Base-by-base conservation (phyloP, 2,797 vertebrate species). In the Tamandua tetradactyla region DNA sequence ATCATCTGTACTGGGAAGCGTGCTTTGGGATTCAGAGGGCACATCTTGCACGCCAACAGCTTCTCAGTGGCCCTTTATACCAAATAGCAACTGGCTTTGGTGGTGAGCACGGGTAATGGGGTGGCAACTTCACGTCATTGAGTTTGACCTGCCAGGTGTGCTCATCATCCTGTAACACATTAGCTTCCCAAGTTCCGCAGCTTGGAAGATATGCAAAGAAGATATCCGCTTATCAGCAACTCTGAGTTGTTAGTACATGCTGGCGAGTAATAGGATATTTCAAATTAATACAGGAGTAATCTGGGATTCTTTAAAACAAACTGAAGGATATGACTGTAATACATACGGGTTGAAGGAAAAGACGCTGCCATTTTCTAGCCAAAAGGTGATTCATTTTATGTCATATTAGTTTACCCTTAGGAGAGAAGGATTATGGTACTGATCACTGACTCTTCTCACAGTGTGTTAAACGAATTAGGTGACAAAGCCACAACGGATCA, bases 101-200 rank as follows among this genome's bases (percentile, higher is more conserved):
- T 91, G 85, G 79, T 71, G 64, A 93, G 93, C 93, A 42, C 52
- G 91, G 94, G 76, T 95, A 95, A 89, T 89, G 94, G 89, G 92
- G 76, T 96, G 93, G 94, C 30, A 89, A 91, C 27, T n/a, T 23
- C 72, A 57, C 76, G 74, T 89, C 84, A 87, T 42, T 95, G 40
- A 93, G 71, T 37, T 25, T 59, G 87, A 91, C 61, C 91, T 85
- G 92, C 72, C 94, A 94, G 90, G 94, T 93, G 85, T 91, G 94
- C 61, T 93, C 42, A 76, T 8, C 66, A 83, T 10, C 35, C 76
- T 27, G 13, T 14, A 52, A 62, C 66, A 78, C 57, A 49, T 83
- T 10, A 59, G 75, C 62, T 66, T 74, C 76, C 80, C 23, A 7
- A 0, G 8, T 25, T 40, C 32, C 69, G 87, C 59, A 23, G 85